Percentiles rank a stretch among this genome's conserved stretches.
Conservation (phyloP, 2,113 vertebrate genomes). For the Cervus canadensis region DNA sequence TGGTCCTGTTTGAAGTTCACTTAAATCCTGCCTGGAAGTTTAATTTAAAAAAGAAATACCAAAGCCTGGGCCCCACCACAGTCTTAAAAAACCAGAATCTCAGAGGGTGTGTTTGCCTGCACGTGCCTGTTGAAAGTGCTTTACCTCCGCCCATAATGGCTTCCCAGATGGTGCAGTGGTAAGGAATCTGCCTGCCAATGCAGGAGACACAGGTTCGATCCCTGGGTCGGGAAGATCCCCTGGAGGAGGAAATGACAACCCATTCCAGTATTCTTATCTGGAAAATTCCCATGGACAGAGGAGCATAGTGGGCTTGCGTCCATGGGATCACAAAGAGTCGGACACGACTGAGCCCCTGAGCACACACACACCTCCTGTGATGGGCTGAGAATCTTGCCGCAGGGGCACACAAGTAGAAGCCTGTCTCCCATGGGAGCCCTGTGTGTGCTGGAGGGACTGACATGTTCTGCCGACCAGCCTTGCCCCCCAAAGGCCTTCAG, state of each 20-base stretch:
- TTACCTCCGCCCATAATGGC: not conserved
- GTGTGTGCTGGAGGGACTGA: not conserved
- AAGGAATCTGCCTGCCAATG: not conserved
- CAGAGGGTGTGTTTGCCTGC: not conserved
- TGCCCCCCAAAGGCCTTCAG: fast-evolving
- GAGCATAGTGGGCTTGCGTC: not conserved
- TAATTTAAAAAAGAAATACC: fast-evolving
- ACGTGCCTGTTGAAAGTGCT: not conserved
- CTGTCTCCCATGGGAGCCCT: fast-evolving
- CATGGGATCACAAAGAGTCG: not conserved
- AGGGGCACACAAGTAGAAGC: not conserved
- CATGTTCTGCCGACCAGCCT: not conserved
- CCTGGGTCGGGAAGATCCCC: not conserved
- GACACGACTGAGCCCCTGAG: not conserved
- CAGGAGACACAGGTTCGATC: not conserved
- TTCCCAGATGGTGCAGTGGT: not conserved
- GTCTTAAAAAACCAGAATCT: not conserved
- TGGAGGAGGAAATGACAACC: not conserved
- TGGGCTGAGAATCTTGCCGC: not conserved
- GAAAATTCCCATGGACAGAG: not conserved
- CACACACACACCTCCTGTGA: not conserved
- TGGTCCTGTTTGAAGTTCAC: not conserved
- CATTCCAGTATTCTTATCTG: not conserved
- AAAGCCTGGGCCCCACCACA: not conserved
- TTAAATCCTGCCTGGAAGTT: not conserved